Base-by-base conservation (phyloP, 2,888 invertebrate species). In the Torymus aiolomorphi region DNA sequence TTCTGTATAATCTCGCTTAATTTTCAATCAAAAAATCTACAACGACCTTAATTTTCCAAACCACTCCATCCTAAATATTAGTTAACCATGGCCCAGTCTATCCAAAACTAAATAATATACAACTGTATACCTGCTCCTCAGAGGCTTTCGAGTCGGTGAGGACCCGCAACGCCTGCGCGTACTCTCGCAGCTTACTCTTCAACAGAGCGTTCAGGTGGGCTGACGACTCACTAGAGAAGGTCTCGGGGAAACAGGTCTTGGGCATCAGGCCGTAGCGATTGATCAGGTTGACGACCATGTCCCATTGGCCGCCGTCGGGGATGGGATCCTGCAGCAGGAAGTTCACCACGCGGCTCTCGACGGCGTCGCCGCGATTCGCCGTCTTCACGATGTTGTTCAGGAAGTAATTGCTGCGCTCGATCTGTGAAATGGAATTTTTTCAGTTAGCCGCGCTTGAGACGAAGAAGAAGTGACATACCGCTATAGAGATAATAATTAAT, bases 301-400 rank as follows among this genome's bases (percentile, higher is more conserved):
- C 96, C 97, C 97, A 97, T 89, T 97, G 97, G 0, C 97, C 97
- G 49, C 97, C 97, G 87, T 97, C 97, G 82, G 93, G 93, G 72
- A 94, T 94, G n/a, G 96, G 96, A 87, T 96, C 95, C 88, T 92
- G 91, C 18, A 97, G 91, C 71, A 97, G 90, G 89, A 96, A 96
- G 82, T 95, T 94, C 71, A 97, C 93, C 14, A 97, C 92, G 80
- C 97, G 92, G 0, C 97, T 96, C 82, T 96, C 96, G 0, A 96
- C 93, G 0, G 92, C 88, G 87, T 97, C 97, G 13, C 95, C 95
- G 78, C 94, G 91, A 85, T 92, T 93, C 0, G 96, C 94, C 0
- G 95, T 95, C 81, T 94, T 93, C 0, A 97, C 95, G 84, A 97
- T 94, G 84, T 94, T 96, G 88, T 96, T 95, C 59, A 97, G 91